Conservation (phyloP, 2,888 invertebrate genomes). For the Pheosia gnoma region DNA sequence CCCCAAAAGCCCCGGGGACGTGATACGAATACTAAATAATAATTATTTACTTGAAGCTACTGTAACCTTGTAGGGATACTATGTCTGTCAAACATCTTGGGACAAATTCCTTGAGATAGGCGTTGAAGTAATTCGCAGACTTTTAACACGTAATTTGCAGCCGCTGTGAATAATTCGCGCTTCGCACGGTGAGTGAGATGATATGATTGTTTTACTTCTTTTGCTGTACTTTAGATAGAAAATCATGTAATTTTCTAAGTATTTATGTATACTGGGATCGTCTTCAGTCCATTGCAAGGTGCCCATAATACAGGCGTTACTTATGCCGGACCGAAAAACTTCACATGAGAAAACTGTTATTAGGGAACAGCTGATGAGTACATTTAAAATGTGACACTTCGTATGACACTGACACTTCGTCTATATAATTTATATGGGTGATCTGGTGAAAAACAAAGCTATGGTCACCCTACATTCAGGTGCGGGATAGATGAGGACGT, state of each 20-base stretch:
- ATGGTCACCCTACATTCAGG: conserved; percentile 18
- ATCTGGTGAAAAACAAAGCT: neutral
- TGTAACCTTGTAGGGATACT: conserved; percentile 28
- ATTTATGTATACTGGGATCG: too few species aligned
- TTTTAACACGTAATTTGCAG: conserved; percentile 1
- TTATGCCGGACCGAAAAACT: too few species aligned
- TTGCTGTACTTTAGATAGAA: neutral
- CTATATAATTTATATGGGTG: neutral
- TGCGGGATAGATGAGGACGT: conserved; percentile 30
- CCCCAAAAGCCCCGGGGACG: conserved; percentile 40
- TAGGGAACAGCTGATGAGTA: too few species aligned
- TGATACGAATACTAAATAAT: conserved; percentile 44
- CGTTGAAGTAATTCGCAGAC: neutral
- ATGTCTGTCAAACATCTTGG: neutral
- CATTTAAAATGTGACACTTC: too few species aligned
- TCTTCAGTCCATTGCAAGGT: too few species aligned
- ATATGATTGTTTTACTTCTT: neutral
- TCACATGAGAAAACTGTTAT: too few species aligned
- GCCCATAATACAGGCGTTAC: too few species aligned
- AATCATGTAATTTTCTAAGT: too few species aligned
- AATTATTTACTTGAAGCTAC: conserved; percentile 45
- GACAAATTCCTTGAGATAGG: conserved; percentile 4
- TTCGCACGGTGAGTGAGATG: neutral
- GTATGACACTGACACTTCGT: too few species aligned
- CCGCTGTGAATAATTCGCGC: neutral